Evolutionary conservation across 30 jellyfish, hydroid and myxozoan genomes (phyloP).

Genomic region (Turritopsis rubra): DNA sequence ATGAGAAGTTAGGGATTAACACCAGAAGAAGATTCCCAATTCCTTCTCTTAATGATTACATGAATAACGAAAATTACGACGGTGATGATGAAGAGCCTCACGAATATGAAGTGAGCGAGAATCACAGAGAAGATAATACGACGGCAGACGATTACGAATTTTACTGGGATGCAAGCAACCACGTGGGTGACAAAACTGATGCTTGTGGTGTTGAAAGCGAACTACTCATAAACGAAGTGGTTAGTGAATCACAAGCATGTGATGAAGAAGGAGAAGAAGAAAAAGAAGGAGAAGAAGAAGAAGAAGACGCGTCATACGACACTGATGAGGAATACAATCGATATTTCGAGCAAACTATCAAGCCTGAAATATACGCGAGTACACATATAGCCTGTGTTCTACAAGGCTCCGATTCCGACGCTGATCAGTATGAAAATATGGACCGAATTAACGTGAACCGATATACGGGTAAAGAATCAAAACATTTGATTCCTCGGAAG

Average conservation of each 20-base stretch:
- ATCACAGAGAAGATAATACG: too few relatives aligned
- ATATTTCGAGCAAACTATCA: neutral
- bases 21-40: neutral
- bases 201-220: too few relatives aligned
- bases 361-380: neutral
- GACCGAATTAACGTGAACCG: neutral
- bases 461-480: neutral
- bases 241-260: neutral
- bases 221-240: neutral
- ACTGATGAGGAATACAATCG: slow-evolving; percentile 1
- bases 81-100: neutral
- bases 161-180: too few relatives aligned
- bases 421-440: neutral
- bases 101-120: neutral
- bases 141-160: too few relatives aligned
- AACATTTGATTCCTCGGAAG: neutral
- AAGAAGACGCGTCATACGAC: neutral
- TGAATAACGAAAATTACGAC: neutral
- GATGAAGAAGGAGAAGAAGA: neutral
- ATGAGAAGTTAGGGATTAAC: neutral
- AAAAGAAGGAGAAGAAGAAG: too few relatives aligned
- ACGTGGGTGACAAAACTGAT: too few relatives aligned
- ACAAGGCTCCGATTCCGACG: neutral
- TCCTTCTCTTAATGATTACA: neutral
- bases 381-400: neutral